phyloP scores from a whole-genome alignment of 2,888 invertebrate species.

The Ligdia adustata region DNA sequence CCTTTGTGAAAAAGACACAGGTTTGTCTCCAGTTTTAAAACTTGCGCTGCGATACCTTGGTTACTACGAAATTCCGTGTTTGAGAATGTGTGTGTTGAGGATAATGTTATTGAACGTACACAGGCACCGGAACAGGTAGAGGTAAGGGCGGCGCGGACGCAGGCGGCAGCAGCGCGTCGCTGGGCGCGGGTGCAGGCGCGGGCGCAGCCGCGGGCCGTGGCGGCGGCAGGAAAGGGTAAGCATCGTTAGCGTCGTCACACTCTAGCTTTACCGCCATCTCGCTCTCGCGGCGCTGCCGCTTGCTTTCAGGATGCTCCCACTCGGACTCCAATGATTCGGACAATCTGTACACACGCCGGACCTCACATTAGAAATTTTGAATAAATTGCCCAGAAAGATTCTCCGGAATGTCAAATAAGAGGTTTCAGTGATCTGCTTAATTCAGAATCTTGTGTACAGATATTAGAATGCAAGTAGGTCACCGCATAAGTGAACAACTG shows the following conservation, averaged over 20 bases:
- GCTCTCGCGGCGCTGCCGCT: conserved; percentile 83
- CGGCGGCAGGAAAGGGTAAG: conserved; percentile 85
- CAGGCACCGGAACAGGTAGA: conserved; percentile 49
- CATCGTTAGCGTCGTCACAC: conserved; percentile 88
- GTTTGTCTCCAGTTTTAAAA: no score
- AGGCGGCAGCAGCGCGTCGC: conserved; percentile 38
- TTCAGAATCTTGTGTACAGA: conserved; percentile 12
- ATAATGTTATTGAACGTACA: conserved; percentile 50
- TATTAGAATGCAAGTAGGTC: conserved; percentile 4
- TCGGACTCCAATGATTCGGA: conserved; percentile 70
- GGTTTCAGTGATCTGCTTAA: neutral
- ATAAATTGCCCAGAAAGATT: conserved; percentile 1
- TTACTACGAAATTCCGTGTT: no score
- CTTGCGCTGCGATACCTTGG: no score
- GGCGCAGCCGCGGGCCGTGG: no score
- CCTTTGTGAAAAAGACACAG: no score
- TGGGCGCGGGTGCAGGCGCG: conserved; percentile 64
- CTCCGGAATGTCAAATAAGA: neutral
- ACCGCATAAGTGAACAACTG: neutral
- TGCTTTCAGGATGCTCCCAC: conserved; percentile 77
- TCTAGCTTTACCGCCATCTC: conserved; percentile 88
- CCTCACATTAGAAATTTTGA: conserved; percentile 39
- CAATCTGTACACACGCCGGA: conserved; percentile 71
- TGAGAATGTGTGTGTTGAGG: no score
- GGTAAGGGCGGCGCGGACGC: conserved; percentile 38